Conservation (phyloP, 1,140 invertebrate genomes). For the Apocrypta bakeri region DNA sequence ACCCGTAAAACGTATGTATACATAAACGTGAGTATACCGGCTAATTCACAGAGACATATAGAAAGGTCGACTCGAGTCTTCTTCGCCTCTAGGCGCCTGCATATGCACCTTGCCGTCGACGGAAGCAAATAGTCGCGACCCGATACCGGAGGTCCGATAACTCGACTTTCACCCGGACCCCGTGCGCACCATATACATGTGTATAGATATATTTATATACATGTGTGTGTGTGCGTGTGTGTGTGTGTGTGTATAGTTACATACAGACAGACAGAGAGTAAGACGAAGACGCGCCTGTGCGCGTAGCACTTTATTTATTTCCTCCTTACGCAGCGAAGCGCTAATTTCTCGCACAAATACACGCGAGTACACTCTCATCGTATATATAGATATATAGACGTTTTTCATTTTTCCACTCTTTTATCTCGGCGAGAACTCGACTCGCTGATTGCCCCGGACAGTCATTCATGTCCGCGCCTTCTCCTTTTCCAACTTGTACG, state of each 20-base stretch:
- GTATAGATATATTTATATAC: background rate
- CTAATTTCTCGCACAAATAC: background rate
- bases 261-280: background rate
- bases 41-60: background rate
- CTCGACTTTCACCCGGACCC: background rate
- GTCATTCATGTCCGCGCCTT: background rate
- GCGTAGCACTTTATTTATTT: background rate
- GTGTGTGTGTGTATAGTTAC: too few relatives aligned
- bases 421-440: background rate
- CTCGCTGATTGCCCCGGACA: slow-evolving; percentile 6
- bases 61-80: slow-evolving; percentile 3
- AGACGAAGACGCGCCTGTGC: background rate
- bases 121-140: slow-evolving; percentile 6
- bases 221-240: too few relatives aligned
- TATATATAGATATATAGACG: too few relatives aligned
- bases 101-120: background rate
- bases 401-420: background rate
- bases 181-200: too few relatives aligned
- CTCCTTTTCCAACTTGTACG: background rate
- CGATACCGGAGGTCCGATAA: slow-evolving; percentile 14
- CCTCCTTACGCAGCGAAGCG: background rate
- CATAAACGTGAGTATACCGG: background rate
- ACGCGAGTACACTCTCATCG: background rate
- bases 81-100: background rate
- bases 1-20: background rate